phyloP scores from a whole-genome alignment of 2,888 invertebrate genomes.

The Cosmorhoe ocellata region DNA sequence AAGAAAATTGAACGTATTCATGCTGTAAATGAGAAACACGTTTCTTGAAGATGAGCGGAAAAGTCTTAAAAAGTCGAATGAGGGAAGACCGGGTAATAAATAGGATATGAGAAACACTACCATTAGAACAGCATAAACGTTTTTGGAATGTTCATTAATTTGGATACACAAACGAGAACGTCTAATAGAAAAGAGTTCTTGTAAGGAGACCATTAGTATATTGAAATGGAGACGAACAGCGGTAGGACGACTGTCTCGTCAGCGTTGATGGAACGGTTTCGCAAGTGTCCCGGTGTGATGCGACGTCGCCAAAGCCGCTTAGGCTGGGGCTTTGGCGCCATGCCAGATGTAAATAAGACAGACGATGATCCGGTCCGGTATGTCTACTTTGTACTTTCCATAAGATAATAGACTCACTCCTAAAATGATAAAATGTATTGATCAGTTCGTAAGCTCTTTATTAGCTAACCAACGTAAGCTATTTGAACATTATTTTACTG shows the following conservation, averaged over 20 bases:
- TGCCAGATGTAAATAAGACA: constrained; percentile 54
- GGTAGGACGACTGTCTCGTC: constrained; percentile 45
- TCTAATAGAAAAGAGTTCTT: constrained; percentile 14
- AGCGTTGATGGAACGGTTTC: constrained; percentile 53
- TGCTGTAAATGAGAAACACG: constrained; percentile 64
- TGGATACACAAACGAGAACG: constrained; percentile 1
- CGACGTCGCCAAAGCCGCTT: constrained; percentile 27
- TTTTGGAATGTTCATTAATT: constrained; percentile 9
- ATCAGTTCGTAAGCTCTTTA: no score
- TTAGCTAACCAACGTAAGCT: no score
- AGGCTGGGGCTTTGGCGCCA: constrained; percentile 43
- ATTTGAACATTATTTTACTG: no score
- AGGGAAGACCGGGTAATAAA: constrained; percentile 24
- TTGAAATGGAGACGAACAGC: constrained; percentile 36
- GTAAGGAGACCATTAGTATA: constrained; percentile 31
- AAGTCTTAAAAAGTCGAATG: constrained; percentile 19
- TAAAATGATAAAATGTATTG: no score
- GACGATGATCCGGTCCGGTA: constrained; percentile 42
- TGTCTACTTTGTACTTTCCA: constrained; percentile 1
- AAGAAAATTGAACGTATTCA: constrained; percentile 70
- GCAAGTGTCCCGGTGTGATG: constrained; percentile 43
- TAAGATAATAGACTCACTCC: no score
- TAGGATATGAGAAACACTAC: constrained; percentile 22
- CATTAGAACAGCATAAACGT: background rate
- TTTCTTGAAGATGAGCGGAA: constrained; percentile 15